Base-by-base conservation (phyloP, 2,797 vertebrate species). In the Semotilus atromaculatus region DNA sequence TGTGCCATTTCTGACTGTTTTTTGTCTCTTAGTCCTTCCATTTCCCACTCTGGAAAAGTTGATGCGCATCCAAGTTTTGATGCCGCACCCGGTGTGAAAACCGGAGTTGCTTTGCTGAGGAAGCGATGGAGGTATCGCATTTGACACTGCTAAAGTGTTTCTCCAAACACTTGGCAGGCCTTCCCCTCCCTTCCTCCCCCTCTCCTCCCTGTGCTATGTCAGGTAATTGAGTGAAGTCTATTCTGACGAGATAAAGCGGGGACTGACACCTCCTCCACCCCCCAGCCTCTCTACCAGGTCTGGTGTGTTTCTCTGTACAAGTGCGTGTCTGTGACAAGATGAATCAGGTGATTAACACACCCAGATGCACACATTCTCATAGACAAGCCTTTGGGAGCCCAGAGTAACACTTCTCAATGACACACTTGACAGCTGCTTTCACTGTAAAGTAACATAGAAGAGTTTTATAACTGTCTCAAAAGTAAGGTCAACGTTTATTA, bases 111-210 rank as follows among this genome's bases (percentile, higher is more conserved):
- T 81, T 86, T 80, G 81, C 84, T 55, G 81, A 88, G 89, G 88
- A 89, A 89, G 87, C 73, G 76, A 86, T 89, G 82, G 62, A 84
- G 86, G 81, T 90, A 87, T 89, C 81, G 81, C 76, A 64, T 90
- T 89, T 91, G 89, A 90, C 89, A 88, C 87, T 81, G 86, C 85
- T 90, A 90, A 91, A 89, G 88, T 92, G 90, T 90, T 91, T 91
- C 84, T 90, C 87, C 89, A 91, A 91, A 89, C 84, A 85, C 88
- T 89, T 85, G 84, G 87, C 88, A 88, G 83, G 88, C 86, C 79
- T 86, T 83, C 67, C 83, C 60, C 84, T 89, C 71, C 77, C 79
- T 53, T 76, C 55, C 78, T 68, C 81, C 31, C 48, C 75, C 73
- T 53, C 84, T 85, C 76, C 68, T 88, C 82, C 81, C 64, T 88